phyloP scores from a whole-genome alignment of 2,113 vertebrate species.

The Lampris incognitus region DNA sequence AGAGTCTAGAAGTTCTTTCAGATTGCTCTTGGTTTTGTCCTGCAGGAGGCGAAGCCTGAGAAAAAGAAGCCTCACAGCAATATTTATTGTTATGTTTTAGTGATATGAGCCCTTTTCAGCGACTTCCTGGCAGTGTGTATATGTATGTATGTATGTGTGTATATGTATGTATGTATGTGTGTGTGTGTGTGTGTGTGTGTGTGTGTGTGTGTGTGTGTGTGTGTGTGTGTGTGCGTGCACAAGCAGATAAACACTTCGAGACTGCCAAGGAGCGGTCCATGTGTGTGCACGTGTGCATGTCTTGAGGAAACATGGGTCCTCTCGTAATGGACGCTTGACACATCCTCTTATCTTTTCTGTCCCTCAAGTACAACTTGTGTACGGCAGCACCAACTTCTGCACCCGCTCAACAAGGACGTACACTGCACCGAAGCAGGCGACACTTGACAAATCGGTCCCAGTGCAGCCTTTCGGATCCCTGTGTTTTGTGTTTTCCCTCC shows the following conservation, averaged over 20 bases:
- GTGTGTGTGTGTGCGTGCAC: no score
- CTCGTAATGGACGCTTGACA: constrained; percentile 11
- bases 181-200: no score
- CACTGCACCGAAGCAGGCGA: constrained; percentile 40
- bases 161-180: not conserved
- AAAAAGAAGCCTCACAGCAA: constrained; percentile 14
- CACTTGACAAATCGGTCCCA: constrained; percentile 56
- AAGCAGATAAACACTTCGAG: no score
- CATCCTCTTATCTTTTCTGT: constrained; percentile 1
- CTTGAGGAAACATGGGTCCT: not conserved
- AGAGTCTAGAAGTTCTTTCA: constrained; percentile 4
- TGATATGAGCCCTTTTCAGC: constrained; percentile 3
- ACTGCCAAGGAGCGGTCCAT: no score
- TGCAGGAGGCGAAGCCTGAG: not conserved
- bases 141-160: not conserved
- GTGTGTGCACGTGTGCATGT: not conserved
- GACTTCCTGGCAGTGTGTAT: not conserved
- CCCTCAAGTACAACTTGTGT: constrained; percentile 16
- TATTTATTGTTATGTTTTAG: not conserved
- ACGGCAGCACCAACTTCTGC: constrained; percentile 51
- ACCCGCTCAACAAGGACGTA: constrained; percentile 53
- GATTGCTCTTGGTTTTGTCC: not conserved
- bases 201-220: no score
- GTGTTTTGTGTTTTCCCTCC: constrained; percentile 46
- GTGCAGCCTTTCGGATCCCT: constrained; percentile 40